Conservation (phyloP, 30 jellyfish, hydroid and myxozoan genomes). For the Catostylus mosaicus region DNA sequence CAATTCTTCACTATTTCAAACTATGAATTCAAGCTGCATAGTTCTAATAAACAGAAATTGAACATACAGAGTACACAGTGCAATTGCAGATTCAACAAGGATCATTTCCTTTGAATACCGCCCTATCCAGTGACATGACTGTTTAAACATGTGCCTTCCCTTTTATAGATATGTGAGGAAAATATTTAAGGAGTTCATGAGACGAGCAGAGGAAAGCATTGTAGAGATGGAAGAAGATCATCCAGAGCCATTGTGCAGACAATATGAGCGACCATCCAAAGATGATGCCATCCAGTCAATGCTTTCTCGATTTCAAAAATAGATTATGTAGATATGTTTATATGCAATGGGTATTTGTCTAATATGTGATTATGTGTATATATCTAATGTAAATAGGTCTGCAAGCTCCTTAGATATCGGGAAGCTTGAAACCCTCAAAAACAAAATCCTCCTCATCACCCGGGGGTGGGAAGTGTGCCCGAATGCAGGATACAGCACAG, state of each 20-base stretch:
- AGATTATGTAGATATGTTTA: not conserved
- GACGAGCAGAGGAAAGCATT: constrained; percentile 11
- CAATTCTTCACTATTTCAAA: too few species aligned
- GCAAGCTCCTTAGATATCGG: constrained; percentile 5
- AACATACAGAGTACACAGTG: too few species aligned
- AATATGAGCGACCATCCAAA: constrained; percentile 12
- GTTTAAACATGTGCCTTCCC: not conserved
- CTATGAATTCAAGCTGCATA: too few species aligned
- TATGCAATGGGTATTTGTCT: not conserved
- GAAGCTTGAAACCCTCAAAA: constrained; percentile 16
- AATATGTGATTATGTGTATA: too few species aligned
- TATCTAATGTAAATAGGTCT: too few species aligned
- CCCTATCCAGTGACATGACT: too few species aligned
- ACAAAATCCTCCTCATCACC: constrained; percentile 36
- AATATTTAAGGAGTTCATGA: constrained; percentile 10
- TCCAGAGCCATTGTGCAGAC: constrained; percentile 1
- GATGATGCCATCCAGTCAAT: constrained; percentile 13
- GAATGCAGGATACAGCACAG: constrained; percentile 23
- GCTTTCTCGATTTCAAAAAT: constrained; percentile 6
- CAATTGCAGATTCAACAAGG: too few species aligned
- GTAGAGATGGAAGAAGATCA: constrained; percentile 3
- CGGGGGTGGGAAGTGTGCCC: constrained; percentile 48
- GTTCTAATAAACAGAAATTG: too few species aligned
- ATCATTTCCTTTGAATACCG: too few species aligned
- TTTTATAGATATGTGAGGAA: constrained; percentile 2